phyloP scores from a whole-genome alignment of 53 echinoderm and acorn worm species.

The Arbacia lixula region DNA sequence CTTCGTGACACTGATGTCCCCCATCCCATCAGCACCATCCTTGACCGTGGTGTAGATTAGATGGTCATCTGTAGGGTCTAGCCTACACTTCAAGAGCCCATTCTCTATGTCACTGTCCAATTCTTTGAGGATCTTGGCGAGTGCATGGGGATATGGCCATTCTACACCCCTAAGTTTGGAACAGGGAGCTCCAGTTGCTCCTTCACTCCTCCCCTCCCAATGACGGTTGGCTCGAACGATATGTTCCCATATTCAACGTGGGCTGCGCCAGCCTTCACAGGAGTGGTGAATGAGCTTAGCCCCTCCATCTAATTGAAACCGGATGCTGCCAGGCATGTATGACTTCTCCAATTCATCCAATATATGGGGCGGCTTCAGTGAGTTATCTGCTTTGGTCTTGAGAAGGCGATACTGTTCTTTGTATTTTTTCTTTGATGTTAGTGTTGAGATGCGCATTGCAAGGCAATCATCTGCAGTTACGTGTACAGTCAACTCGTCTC shows the following conservation, averaged over 20 bases:
- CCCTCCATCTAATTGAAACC: slow-evolving; percentile 53
- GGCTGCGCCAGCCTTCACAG: slow-evolving; percentile 37
- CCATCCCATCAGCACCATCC: slow-evolving; percentile 58
- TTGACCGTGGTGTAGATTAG: slow-evolving; percentile 14
- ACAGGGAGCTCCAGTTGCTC: slow-evolving; percentile 22
- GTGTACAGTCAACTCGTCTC: neutral
- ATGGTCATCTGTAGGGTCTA: slow-evolving; percentile 21
- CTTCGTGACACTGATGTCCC: slow-evolving; percentile 25
- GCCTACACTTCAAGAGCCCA: slow-evolving; percentile 10
- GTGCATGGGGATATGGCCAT: slow-evolving; percentile 51
- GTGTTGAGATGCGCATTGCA: slow-evolving; percentile 14
- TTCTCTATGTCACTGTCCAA: slow-evolving; percentile 33
- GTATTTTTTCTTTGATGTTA: slow-evolving; percentile 36
- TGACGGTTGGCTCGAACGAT: slow-evolving; percentile 24
- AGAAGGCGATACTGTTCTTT: slow-evolving; percentile 1
- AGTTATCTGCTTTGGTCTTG: neutral
- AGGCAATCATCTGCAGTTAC: slow-evolving; percentile 26
- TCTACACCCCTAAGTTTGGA: slow-evolving; percentile 55
- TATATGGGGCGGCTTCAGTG: slow-evolving; percentile 41
- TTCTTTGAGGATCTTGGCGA: slow-evolving; percentile 63
- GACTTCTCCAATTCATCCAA: slow-evolving; percentile 33
- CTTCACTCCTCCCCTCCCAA: slow-evolving; percentile 19
- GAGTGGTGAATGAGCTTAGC: slow-evolving; percentile 46
- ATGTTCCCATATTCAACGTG: slow-evolving; percentile 9
- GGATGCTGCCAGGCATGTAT: slow-evolving; percentile 59